Conservation (phyloP, 2,888 invertebrate species). For the Patella pellucida region DNA sequence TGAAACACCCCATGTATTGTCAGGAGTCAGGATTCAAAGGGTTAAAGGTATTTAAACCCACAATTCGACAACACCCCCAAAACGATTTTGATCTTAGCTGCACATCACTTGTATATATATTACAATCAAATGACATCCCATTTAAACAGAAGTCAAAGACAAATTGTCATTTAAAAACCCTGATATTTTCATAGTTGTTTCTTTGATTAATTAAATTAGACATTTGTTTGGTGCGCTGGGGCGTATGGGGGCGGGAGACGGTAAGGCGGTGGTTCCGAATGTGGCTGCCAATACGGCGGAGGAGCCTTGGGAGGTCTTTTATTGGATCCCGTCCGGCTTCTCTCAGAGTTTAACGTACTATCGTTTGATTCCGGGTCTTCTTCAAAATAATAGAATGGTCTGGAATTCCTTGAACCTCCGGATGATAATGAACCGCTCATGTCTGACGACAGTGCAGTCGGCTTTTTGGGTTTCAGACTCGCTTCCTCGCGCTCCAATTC, state of each 20-base stretch:
- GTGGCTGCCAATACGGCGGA: slow-evolving; percentile 29
- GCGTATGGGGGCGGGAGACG: slow-evolving; percentile 41
- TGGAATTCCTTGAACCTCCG: slow-evolving; percentile 8
- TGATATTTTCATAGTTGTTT: neutral
- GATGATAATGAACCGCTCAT: slow-evolving; percentile 8
- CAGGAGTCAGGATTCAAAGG: no score
- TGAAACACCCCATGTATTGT: no score
- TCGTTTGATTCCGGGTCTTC: slow-evolving; percentile 20
- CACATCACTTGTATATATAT: no score
- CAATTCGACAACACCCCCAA: no score
- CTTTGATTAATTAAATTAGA: slow-evolving; percentile 3
- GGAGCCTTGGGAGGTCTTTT: slow-evolving; percentile 25
- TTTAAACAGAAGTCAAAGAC: no score
- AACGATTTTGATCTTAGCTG: no score
- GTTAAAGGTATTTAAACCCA: no score
- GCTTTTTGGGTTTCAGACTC: slow-evolving; percentile 43
- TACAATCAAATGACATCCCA: no score
- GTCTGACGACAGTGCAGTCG: slow-evolving; percentile 46
- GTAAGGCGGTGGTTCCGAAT: slow-evolving; percentile 34
- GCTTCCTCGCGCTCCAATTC: slow-evolving; percentile 53
- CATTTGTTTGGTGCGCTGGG: neutral
- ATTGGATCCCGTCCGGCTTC: slow-evolving; percentile 16
- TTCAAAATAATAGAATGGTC: slow-evolving; percentile 23
- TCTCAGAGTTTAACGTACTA: slow-evolving; percentile 10
- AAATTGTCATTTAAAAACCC: no score